phyloP scores from a whole-genome alignment of 1,140 invertebrate genomes.

The Ostrea denselamellosa region DNA sequence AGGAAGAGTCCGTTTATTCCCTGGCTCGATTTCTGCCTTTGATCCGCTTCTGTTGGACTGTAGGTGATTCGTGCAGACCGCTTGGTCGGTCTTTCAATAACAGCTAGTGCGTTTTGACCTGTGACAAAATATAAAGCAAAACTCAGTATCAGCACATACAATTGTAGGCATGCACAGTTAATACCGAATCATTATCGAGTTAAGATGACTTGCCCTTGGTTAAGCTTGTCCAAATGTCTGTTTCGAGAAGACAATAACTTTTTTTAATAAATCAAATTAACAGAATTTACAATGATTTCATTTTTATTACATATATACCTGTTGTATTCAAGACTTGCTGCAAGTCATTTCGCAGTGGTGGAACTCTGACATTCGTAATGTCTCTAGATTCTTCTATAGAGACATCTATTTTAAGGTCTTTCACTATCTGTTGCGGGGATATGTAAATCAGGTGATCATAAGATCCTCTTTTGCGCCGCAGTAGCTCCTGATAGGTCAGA shows the following conservation, averaged over 20 bases:
- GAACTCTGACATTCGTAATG: slow-evolving; percentile 61
- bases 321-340: slow-evolving; percentile 10
- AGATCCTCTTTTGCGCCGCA: slow-evolving; percentile 56
- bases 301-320: not conserved
- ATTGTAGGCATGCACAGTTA: too few species aligned
- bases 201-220: too few species aligned
- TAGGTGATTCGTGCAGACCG: slow-evolving; percentile 58
- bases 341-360: slow-evolving; percentile 57
- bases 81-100: slow-evolving; percentile 53
- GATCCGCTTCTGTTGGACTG: slow-evolving; percentile 51
- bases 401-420: slow-evolving; percentile 62
- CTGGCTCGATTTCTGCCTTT: slow-evolving; percentile 38
- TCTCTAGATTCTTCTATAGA: slow-evolving; percentile 64
- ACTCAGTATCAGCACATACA: not conserved
- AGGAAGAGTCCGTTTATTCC: slow-evolving; percentile 62
- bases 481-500: slow-evolving; percentile 68
- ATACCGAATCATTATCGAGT: too few species aligned
- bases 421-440: slow-evolving; percentile 59
- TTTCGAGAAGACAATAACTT: too few species aligned
- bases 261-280: too few species aligned
- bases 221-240: too few species aligned
- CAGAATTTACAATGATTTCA: not conserved
- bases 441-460: slow-evolving; percentile 71
- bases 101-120: slow-evolving; percentile 47
- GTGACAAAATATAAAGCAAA: not conserved